These are phyloP conservation scores for Orientallactaga sibirica DNA, from an alignment of 2,797 vertebrate species.

Conservation along the genomic window DNA sequence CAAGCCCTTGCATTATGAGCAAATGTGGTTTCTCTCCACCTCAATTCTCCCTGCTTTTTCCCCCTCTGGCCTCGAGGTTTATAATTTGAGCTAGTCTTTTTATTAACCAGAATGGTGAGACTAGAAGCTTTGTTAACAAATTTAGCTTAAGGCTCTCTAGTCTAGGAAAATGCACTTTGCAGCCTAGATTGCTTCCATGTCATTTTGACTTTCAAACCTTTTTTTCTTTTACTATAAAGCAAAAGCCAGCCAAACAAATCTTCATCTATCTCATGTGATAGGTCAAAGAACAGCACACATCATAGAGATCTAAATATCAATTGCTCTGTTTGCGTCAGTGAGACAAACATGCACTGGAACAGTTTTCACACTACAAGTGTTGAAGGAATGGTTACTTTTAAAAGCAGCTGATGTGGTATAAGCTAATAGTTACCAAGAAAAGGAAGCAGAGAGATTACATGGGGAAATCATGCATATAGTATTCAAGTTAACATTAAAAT, in stretches of 20 bases:
- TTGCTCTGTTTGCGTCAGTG: neutral
- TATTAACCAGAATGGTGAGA: conserved; percentile 7
- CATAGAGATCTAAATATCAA: neutral
- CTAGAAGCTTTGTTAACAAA: neutral
- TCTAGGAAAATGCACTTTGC: neutral
- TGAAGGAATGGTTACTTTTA: neutral
- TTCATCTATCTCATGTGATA: neutral
- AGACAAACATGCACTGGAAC: neutral
- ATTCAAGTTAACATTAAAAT: neutral
- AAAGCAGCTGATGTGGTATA: neutral
- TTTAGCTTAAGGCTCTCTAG: neutral
- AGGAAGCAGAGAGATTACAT: neutral
- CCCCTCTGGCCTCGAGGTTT: neutral
- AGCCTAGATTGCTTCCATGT: neutral
- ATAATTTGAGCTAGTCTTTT: neutral
- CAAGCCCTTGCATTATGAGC: neutral
- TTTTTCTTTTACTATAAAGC: neutral
- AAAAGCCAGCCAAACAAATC: neutral
- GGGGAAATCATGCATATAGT: neutral
- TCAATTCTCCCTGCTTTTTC: neutral
- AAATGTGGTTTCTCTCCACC: neutral
- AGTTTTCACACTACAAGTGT: neutral
- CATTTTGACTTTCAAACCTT: neutral
- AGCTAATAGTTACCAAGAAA: neutral
- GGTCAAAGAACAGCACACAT: neutral